Evolutionary conservation across 92 coral and sea anemone species (phyloP).

Genomic region (Porites cylindrica): DNA sequence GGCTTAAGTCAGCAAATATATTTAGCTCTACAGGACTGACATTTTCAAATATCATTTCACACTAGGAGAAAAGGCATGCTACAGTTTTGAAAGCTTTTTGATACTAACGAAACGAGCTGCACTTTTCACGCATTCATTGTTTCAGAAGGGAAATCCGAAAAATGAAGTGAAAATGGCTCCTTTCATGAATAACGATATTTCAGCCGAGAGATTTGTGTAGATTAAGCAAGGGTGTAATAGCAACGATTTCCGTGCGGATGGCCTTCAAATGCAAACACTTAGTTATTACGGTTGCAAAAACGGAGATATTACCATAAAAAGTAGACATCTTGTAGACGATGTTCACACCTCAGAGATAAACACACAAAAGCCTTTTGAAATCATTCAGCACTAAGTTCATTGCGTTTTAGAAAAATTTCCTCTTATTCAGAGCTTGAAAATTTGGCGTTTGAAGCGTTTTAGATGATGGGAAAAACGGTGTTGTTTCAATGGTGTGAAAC

Average conservation of each 20-base stretch:
- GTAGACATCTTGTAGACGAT: constrained; percentile 88
- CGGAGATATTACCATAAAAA: constrained; percentile 91
- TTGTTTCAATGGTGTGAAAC: not conserved
- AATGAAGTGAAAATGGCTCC: not conserved
- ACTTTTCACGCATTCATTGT: constrained; percentile 1
- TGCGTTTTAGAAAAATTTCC: constrained; percentile 21
- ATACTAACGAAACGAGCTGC: not conserved
- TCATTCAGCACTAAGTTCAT: constrained; percentile 42
- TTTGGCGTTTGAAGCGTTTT: constrained; percentile 20
- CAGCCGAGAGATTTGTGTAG: constrained; percentile 18
- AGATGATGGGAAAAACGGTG: constrained; percentile 2
- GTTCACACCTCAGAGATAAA: constrained; percentile 85
- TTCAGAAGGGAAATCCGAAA: not conserved
- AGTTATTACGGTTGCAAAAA: constrained; percentile 59
- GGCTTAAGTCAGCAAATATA: constrained; percentile 19
- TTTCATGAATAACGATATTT: constrained; percentile 14
- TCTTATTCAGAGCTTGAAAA: constrained; percentile 9
- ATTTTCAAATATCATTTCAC: constrained; percentile 3
- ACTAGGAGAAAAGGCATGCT: not conserved
- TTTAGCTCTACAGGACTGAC: not conserved
- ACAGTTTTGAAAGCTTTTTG: constrained; percentile 13
- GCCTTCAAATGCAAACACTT: constrained; percentile 56
- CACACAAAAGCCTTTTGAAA: constrained; percentile 71
- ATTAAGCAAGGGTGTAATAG: constrained; percentile 19
- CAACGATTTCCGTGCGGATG: constrained; percentile 51